Base-by-base conservation (phyloP, 2,113 vertebrate species). In the Anser brachyrhynchus region DNA sequence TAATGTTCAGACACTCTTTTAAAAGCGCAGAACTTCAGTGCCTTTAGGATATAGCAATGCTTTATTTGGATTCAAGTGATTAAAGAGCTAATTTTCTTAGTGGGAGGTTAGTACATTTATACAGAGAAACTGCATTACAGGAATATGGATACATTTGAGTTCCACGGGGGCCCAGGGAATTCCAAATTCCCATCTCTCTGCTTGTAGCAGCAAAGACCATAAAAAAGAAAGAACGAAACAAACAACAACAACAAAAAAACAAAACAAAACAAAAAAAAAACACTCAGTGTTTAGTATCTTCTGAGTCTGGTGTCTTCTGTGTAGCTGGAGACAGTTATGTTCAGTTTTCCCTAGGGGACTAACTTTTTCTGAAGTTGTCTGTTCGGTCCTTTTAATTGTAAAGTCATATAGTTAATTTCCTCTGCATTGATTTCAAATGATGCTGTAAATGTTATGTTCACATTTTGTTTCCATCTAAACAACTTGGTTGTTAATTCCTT, bases 1-100 rank as follows among this genome's bases (percentile, higher is more conserved):
- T 93, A 97, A 91, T 88, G 82, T 97, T 97, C 96, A 94, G 92
- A 81, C 64, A 64, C 74, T 80, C 88, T 97, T 95, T 95, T 85
- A 91, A 90, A 96, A 97, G 76, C 67, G 65, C 58, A 90, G 91
- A 96, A 92, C 62, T 84, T 87, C 22, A 87, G 62, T 95, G 76
- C 85, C 91, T 94, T 88, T 66, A 96, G 93, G 94, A 85, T 77
- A 95, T 94, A 91, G 77, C 92, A 69, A 59, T 54, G n/a, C 66
- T 94, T 92, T 95, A 87, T 95, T 97, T 96, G 90, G 76, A 95
- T 94, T 96, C 94, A 90, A 94, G 87, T 93, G 95, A 96, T 92
- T 93, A 94, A 97, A 97, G 81, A 97, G 87, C 86, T 96, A 82
- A 94, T 96, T 97, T 97, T 96, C 94, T 94, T 96, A 92, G 96